These are phyloP conservation scores for Xestobium rufovillosum DNA, from an alignment of 2,888 invertebrate genomes.

Conservation along the genomic window DNA sequence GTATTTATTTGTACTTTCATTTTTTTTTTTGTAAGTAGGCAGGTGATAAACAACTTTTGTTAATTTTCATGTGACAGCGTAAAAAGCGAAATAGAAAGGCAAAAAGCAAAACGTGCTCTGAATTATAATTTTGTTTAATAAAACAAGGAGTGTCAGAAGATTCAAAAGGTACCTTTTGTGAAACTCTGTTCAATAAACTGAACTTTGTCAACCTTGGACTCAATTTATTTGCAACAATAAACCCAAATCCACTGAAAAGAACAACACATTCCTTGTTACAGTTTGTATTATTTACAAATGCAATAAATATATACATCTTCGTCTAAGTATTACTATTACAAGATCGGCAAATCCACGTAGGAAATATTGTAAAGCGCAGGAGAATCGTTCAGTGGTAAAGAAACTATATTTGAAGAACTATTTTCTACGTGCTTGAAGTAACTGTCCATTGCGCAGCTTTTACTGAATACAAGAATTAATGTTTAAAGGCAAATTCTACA, in stretches of 20 bases:
- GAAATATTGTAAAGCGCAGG: constrained; percentile 28
- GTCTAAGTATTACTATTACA: constrained; percentile 7
- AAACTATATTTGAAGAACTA: constrained; percentile 25
- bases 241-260: neutral
- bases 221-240: neutral
- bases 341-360: constrained; percentile 25
- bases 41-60: too few relatives aligned
- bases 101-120: too few relatives aligned
- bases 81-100: too few relatives aligned
- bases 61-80: too few relatives aligned
- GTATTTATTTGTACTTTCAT: too few relatives aligned
- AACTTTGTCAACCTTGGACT: neutral
- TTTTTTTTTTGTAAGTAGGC: too few relatives aligned
- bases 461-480: constrained; percentile 19
- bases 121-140: too few relatives aligned
- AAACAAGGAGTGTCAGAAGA: too few relatives aligned
- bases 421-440: constrained; percentile 10
- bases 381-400: constrained; percentile 26
- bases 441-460: constrained; percentile 15
- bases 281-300: constrained; percentile 6
- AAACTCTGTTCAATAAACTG: too few relatives aligned
- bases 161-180: too few relatives aligned
- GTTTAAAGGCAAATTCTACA: neutral
- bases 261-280: constrained; percentile 4
- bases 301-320: neutral